Evolutionary conservation across 2,888 invertebrate genomes (phyloP).

Genomic region (Atethmia centrago): DNA sequence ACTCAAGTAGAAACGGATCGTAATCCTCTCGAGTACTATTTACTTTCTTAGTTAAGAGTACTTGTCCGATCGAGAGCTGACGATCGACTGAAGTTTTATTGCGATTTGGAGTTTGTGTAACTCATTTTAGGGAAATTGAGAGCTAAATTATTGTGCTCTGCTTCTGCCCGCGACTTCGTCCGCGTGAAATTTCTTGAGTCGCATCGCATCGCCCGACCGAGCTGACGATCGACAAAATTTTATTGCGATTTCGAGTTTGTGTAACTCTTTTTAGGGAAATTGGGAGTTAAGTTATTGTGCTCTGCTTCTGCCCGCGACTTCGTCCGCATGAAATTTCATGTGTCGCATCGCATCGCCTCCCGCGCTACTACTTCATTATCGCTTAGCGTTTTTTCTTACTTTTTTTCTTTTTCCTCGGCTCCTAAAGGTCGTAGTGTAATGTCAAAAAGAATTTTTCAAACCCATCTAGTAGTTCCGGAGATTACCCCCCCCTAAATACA

Average conservation of each 20-base stretch:
- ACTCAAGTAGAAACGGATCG: constrained; percentile 46
- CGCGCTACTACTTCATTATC: background rate
- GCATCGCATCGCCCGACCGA: background rate
- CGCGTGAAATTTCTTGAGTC: no score
- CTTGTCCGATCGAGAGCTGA: constrained; percentile 26
- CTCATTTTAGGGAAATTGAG: background rate
- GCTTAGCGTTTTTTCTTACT: background rate
- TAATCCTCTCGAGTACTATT: constrained; percentile 48
- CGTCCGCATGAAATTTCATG: no score
- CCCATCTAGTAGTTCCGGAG: no score
- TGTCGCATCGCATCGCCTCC: no score
- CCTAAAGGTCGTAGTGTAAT: background rate
- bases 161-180: background rate
- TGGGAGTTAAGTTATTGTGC: background rate
- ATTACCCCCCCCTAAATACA: no score
- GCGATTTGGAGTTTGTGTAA: constrained; percentile 8
- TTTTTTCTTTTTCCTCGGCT: background rate
- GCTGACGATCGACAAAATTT: constrained; percentile 20
- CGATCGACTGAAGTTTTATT: constrained; percentile 25
- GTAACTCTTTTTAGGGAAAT: background rate
- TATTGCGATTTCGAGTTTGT: constrained; percentile 25
- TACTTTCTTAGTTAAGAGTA: constrained; percentile 31
- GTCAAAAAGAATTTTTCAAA: no score
- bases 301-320: background rate
- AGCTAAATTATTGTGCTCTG: background rate